phyloP scores from a whole-genome alignment of 1,140 invertebrate genomes.

The Metopolophium dirhodum region DNA sequence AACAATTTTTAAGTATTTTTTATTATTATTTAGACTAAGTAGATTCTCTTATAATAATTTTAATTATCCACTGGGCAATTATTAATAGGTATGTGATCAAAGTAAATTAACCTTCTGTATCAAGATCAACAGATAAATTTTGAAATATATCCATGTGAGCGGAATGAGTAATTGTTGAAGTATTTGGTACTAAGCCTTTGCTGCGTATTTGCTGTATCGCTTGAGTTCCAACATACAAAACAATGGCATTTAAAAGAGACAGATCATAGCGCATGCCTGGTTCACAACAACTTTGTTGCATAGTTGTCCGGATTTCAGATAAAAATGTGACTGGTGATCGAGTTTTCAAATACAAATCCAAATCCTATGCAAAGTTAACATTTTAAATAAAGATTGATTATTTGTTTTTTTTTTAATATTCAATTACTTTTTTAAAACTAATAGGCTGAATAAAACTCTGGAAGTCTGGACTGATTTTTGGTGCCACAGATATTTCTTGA shows the following conservation, averaged over 20 bases:
- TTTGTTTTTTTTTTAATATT: neutral
- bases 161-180: slow-evolving; percentile 96
- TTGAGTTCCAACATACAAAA: slow-evolving; percentile 96
- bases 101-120: slow-evolving; percentile 83
- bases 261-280: slow-evolving; percentile 94
- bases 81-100: neutral
- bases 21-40: neutral
- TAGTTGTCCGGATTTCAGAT: slow-evolving; percentile 85
- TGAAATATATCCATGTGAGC: slow-evolving; percentile 99
- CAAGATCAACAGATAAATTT: slow-evolving; percentile 95
- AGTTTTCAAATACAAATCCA: slow-evolving; percentile 95
- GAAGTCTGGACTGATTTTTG: slow-evolving; percentile 90
- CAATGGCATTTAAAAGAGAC: slow-evolving; percentile 93
- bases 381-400: neutral
- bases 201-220: slow-evolving; percentile 88
- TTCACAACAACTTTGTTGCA: slow-evolving; percentile 80
- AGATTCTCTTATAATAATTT: neutral
- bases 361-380: slow-evolving; percentile 67
- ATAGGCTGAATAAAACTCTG: slow-evolving; percentile 84
- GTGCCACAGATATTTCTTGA: slow-evolving; percentile 71
- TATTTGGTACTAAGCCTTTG: slow-evolving; percentile 89
- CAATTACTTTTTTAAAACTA: slow-evolving; percentile 78
- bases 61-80: neutral
- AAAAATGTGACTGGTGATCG: slow-evolving; percentile 95
- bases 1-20: neutral